Conservation (phyloP, 2,888 invertebrate genomes). For the Hypolimnas misippus region DNA sequence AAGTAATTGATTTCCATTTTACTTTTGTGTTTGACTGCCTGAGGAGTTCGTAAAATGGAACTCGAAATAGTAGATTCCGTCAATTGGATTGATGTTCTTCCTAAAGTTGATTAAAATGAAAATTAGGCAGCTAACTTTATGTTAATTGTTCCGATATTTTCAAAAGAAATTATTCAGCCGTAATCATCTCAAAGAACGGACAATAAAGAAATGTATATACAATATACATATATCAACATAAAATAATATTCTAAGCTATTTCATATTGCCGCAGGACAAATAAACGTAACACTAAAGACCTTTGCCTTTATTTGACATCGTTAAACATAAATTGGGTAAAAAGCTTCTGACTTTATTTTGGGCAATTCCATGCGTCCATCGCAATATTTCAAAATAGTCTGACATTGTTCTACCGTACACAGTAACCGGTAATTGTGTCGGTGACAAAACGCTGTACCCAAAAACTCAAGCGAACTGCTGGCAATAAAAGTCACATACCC, state of each 20-base stretch:
- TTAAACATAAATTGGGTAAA: slow-evolving; percentile 26
- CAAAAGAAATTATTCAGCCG: slow-evolving; percentile 30
- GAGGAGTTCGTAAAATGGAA: slow-evolving; percentile 38
- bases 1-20: slow-evolving; percentile 54
- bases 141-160: slow-evolving; percentile 34
- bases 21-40: slow-evolving; percentile 47
- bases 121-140: slow-evolving; percentile 36
- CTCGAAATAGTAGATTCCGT: slow-evolving; percentile 35
- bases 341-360: slow-evolving; percentile 36
- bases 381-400: slow-evolving; percentile 60
- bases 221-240: slow-evolving; percentile 5
- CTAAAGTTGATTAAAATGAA: slow-evolving; percentile 39
- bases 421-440: slow-evolving; percentile 65
- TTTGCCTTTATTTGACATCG: slow-evolving; percentile 27
- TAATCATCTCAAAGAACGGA: slow-evolving; percentile 14
- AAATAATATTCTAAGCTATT: slow-evolving; percentile 4
- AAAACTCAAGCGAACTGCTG: slow-evolving; percentile 69
- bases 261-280: slow-evolving; percentile 5
- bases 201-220: slow-evolving; percentile 6
- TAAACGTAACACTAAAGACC: slow-evolving; percentile 20
- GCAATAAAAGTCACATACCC: slow-evolving; percentile 80
- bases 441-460: slow-evolving; percentile 72
- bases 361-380: slow-evolving; percentile 45
- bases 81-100: slow-evolving; percentile 39
- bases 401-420: slow-evolving; percentile 59